Evolutionary conservation across 2,113 vertebrate genomes (phyloP).

Genomic region (Dromaius novaehollandiae): DNA sequence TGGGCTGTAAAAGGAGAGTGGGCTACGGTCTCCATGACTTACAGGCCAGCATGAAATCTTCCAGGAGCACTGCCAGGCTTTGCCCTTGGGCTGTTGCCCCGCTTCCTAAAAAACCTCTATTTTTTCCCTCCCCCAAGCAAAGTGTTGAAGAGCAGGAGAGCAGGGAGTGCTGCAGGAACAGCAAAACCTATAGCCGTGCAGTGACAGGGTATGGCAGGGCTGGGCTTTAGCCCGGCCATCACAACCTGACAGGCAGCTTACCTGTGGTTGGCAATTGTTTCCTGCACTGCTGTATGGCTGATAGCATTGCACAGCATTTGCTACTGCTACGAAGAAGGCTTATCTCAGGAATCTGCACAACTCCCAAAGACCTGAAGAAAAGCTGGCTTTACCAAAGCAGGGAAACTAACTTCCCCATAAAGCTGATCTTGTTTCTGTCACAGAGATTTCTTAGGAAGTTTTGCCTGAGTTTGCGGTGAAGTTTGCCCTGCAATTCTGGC

Average conservation of each 20-base stretch:
- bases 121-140: not conserved
- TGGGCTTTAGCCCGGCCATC: not conserved
- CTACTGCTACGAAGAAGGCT: not conserved
- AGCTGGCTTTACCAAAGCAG: not conserved
- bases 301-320: no score
- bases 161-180: not conserved
- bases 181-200: not conserved
- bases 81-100: not conserved
- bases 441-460: not conserved
- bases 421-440: not conserved
- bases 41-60: not conserved
- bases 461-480: not conserved
- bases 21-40: fast-evolving
- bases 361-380: not conserved
- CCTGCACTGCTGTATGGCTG: no score
- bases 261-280: no score
- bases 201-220: not conserved
- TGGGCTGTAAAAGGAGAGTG: not conserved
- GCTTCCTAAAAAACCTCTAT: not conserved
- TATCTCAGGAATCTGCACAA: not conserved
- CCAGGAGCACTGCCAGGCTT: fast-evolving
- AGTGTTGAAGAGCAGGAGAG: not conserved
- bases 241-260: not conserved
- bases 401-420: not conserved
- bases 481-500: not conserved